phyloP scores from a whole-genome alignment of 1,140 invertebrate genomes.

The Arion vulgaris region DNA sequence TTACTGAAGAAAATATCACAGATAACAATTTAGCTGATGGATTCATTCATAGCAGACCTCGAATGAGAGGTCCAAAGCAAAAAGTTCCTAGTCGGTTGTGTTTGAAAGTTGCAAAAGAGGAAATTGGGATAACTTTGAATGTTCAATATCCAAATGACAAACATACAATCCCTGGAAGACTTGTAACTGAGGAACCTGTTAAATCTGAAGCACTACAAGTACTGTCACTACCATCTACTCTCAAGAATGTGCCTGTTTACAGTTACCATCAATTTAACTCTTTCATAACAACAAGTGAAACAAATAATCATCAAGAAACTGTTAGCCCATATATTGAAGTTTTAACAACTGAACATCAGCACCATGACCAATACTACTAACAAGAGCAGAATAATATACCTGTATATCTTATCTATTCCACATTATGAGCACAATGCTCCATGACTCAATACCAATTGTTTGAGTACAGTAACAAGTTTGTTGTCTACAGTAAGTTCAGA shows the following conservation, averaged over 20 bases:
- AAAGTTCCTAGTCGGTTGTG: neutral
- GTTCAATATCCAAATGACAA: no score
- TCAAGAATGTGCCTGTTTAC: neutral
- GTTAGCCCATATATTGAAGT: no score
- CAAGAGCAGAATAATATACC: no score
- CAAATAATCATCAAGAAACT: neutral
- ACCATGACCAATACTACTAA: no score
- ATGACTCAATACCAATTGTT: no score
- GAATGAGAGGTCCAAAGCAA: neutral
- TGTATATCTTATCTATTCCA: no score
- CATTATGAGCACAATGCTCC: no score
- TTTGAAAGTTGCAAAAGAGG: neutral
- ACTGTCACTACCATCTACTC: neutral
- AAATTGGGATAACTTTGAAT: no score
- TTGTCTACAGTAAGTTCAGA: no score
- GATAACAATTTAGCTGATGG: neutral
- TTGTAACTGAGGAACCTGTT: neutral
- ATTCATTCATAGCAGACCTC: neutral
- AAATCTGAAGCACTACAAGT: neutral
- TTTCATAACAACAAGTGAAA: neutral
- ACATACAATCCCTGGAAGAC: neutral
- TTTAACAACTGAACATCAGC: no score
- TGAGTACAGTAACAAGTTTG: no score
- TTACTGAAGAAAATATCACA: neutral
- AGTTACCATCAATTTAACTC: neutral